Base-by-base conservation (phyloP, 1,140 invertebrate species). In the Drosophila kohkoa region DNA sequence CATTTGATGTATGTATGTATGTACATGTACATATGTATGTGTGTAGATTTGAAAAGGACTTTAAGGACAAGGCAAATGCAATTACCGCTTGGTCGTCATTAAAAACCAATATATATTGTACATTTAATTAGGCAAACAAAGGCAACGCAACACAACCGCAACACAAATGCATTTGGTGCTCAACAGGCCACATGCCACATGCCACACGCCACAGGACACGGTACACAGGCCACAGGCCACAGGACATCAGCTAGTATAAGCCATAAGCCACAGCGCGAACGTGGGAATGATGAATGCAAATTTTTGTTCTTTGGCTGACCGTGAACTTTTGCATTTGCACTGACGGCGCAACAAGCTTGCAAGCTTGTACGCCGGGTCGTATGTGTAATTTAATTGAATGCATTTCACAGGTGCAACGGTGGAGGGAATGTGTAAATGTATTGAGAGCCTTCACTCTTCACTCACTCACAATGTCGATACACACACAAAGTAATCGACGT, bases 311-410 rank as follows among this genome's bases (percentile, higher is more conserved):
- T 77, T 65, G 20, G 1, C 5, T 57, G 82, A 49, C 81, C 82
- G 15, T 85, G 82, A 85, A 87, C 82, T 87, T 77, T 85, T 79
- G 79, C 79, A 72, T 85, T 85, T 85, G 10, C 20, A 8, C 57
- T 67, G 60, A 46, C 20, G 8, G 59, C 51, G 68, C 68, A 71
- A 71, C 68, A 71, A 60, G 72, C 72, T 43, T 25, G 41, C 68
- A 71, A 60, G 72, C 72, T 43, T 25, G 41, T 8, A 38, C 13
- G 49, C 5, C 69, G 65, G 7, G 51, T 54, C 54, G 67, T 48
- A 73, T 85, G 54, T 58, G 55, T 65, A 57, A 75, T 66, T 81
- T 81, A 81, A 85, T 85, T 86, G 66, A 38, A 64, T 15, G 38
- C 54, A 48, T 48, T 51, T 48, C 35, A 55, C 5, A 46, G 20